Percentiles rank a stretch among this genome's conserved stretches.
Evolutionary conservation across 2,797 vertebrate species (phyloP).

Genomic region (Sebastes jordani): DNA sequence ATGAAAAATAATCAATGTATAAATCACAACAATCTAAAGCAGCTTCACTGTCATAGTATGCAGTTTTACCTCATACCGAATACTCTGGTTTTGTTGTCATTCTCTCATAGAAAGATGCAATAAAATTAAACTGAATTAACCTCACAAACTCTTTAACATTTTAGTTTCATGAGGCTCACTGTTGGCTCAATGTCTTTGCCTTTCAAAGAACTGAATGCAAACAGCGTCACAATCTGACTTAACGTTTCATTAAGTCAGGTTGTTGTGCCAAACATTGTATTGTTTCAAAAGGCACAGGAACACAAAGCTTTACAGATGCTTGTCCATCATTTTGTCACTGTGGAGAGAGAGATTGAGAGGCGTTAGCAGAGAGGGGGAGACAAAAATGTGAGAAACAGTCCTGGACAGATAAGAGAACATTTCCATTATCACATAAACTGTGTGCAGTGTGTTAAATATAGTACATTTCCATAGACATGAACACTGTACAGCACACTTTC

Average conservation of each 20-base stretch:
- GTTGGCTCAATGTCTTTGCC: slow-evolving; percentile 37
- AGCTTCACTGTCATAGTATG: slow-evolving; percentile 33
- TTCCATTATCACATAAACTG: slow-evolving; percentile 79
- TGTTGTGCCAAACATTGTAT: slow-evolving; percentile 67
- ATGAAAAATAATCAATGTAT: slow-evolving; percentile 57
- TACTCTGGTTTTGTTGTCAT: slow-evolving; percentile 68
- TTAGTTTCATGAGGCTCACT: slow-evolving; percentile 39
- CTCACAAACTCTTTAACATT: slow-evolving; percentile 33
- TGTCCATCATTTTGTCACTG: slow-evolving; percentile 82
- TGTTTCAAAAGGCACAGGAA: slow-evolving; percentile 77
- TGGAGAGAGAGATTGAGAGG: slow-evolving; percentile 85
- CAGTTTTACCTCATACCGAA: slow-evolving; percentile 71
- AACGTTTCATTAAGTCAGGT: slow-evolving; percentile 65
- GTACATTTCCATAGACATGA: slow-evolving; percentile 82
- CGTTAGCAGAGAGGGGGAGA: slow-evolving; percentile 82
- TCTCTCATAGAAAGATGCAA: slow-evolving; percentile 69
- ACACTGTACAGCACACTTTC: slow-evolving; percentile 83
- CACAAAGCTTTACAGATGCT: slow-evolving; percentile 79
- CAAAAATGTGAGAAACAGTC: slow-evolving; percentile 65
- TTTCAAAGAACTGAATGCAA: slow-evolving; percentile 51
- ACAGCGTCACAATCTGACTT: slow-evolving; percentile 62
- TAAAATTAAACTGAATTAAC: slow-evolving; percentile 41
- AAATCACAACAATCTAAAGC: slow-evolving; percentile 23
- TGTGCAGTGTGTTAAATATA: slow-evolving; percentile 71
- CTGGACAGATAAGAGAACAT: slow-evolving; percentile 67